These are phyloP conservation scores for Merodon equestris DNA, from an alignment of 2,888 invertebrate genomes.

Conservation along the genomic window DNA sequence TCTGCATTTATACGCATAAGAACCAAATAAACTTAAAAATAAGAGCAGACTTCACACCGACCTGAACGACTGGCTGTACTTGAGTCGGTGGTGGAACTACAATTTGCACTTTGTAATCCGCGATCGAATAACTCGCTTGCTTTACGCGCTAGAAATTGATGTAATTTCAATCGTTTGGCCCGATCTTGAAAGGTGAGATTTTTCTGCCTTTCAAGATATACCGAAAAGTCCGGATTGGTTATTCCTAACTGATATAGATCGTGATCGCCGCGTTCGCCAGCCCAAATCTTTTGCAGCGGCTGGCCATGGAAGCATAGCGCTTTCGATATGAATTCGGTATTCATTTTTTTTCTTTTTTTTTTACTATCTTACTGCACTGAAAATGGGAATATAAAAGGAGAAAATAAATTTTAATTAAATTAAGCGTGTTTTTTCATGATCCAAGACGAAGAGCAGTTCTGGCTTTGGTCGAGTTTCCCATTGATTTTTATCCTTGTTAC, in stretches of 20 bases:
- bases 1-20: slow-evolving; percentile 29
- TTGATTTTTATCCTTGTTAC: slow-evolving; percentile 12
- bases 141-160: slow-evolving; percentile 93
- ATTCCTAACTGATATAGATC: slow-evolving; percentile 84
- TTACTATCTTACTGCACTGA: slow-evolving; percentile 12
- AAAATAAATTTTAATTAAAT: slow-evolving; percentile 5
- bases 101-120: slow-evolving; percentile 79
- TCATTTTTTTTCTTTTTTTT: slow-evolving; percentile 69
- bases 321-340: slow-evolving; percentile 81
- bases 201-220: slow-evolving; percentile 89
- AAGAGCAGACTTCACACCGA: slow-evolving; percentile 20
- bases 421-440: not conserved
- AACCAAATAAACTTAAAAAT: slow-evolving; percentile 4
- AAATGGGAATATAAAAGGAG: slow-evolving; percentile 33
- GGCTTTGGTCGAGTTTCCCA: not conserved
- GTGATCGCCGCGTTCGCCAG: slow-evolving; percentile 88
- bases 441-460: no score
- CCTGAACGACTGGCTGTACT: slow-evolving; percentile 45
- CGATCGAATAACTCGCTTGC: slow-evolving; percentile 87
- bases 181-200: slow-evolving; percentile 90
- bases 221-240: slow-evolving; percentile 84
- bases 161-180: slow-evolving; percentile 89
- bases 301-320: slow-evolving; percentile 92
- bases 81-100: slow-evolving; percentile 24
- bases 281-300: slow-evolving; percentile 93